Base-by-base conservation (phyloP, 2,888 invertebrate species). In the Drosophila rubida region DNA sequence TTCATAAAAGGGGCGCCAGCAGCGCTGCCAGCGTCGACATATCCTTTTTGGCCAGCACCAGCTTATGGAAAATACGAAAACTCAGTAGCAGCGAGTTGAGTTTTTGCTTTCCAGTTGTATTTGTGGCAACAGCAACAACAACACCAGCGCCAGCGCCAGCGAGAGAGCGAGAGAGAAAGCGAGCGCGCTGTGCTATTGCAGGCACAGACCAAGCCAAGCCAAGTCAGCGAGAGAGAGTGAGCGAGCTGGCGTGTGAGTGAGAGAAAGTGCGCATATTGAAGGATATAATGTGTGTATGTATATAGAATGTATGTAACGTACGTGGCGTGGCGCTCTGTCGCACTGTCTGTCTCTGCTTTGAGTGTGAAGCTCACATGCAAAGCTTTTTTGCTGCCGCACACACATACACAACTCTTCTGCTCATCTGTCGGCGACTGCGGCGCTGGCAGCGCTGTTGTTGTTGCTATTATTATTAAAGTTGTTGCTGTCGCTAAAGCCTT, bases 41-140 rank as follows among this genome's bases (percentile, higher is more conserved):
- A 75, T 73, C 78, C 78, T 76, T 76, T 72, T 65, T 69, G 69
- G 68, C 49, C 63, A 46, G 48, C 54, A 63, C 48, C 62, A 81
- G 87, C 87, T 83, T 83, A 83, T 83, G 82, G 82, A 86, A 82
- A 80, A 71, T 37, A 57, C 61, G 77, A 61, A 83, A 80, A 75
- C 66, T 65, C 70, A 70, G 66, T n/a, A 66, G 75, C 84, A 61
- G 75, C 70, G 83, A 83, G 73, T 86, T 81, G 86, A 86, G 82
- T 86, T 82, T 83, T 83, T 75, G 76, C 75, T 67, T 75, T 86
- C 82, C 87, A 83, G 78, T 60, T 42, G 63, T 55, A 39, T 61
- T 51, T 46, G 37, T 27, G n/a, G 45, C 50, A 59, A 45, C 6
- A 44, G 8, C 49, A 46, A 22, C 35, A 54, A 9, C 42, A 55